Percentiles rank a stretch among this genome's conserved stretches.
phyloP scores from a whole-genome alignment of 2,113 vertebrate genomes.

The Xenopus tropicalis region DNA sequence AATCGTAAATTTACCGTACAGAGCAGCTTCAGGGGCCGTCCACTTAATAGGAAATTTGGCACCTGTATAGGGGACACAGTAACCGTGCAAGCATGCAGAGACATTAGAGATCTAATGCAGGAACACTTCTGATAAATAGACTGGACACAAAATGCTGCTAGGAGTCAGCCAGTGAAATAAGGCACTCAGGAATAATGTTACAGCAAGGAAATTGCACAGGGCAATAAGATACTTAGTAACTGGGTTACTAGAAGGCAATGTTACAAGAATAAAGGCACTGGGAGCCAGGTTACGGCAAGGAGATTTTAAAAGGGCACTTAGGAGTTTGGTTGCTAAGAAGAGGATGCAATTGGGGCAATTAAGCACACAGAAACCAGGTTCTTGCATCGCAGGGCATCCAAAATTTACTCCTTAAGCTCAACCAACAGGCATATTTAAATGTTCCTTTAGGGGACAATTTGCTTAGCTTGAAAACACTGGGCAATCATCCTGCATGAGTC shows the following conservation, averaged over 20 bases:
- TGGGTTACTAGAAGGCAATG: neutral
- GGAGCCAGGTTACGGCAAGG: constrained; percentile 1
- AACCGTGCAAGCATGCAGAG: neutral
- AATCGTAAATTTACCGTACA: constrained; percentile 92
- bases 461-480: constrained; percentile 9
- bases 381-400: neutral
- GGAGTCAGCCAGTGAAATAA: constrained; percentile 6
- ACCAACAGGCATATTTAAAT: neutral
- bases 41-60: constrained; percentile 98
- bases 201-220: neutral
- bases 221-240: constrained; percentile 1
- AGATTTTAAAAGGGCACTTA: constrained; percentile 13
- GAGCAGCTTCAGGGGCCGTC: constrained; percentile 93
- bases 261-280: neutral
- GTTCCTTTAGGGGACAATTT: neutral
- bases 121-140: neutral
- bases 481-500: neutral
- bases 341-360: constrained; percentile 4
- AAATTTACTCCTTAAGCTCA: constrained; percentile 3
- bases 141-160: neutral
- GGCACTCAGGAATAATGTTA: neutral
- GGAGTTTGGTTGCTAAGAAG: neutral
- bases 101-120: neutral
- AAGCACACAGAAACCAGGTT: neutral
- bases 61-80: constrained; percentile 61